Conservation (phyloP, 2,113 vertebrate genomes). For the Carettochelys insculpta region DNA sequence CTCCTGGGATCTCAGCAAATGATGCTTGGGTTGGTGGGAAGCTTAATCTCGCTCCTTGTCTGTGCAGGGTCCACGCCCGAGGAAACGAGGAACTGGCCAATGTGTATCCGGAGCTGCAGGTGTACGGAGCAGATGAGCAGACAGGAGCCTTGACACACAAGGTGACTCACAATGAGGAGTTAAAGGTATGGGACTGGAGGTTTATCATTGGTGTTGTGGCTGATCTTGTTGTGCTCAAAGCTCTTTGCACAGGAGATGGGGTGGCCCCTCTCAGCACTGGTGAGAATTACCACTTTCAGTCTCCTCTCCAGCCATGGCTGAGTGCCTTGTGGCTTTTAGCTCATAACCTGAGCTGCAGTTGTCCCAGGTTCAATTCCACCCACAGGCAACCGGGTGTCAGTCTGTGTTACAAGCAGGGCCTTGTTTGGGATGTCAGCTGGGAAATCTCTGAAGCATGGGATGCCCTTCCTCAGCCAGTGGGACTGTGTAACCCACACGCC, state of each 20-base stretch:
- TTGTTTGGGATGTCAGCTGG: no score
- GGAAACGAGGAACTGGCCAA: slow-evolving; percentile 79
- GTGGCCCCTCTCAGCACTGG: rapidly evolving
- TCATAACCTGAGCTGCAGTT: no score
- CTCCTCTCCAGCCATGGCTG: no score
- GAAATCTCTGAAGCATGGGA: no score
- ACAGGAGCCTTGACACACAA: slow-evolving; percentile 79
- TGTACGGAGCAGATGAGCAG: slow-evolving; percentile 81
- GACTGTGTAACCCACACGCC: no score
- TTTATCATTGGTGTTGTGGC: not conserved
- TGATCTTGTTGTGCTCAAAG: rapidly evolving
- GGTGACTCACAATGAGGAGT: slow-evolving; percentile 77
- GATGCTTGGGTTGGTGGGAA: not conserved
- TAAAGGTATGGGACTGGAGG: slow-evolving; percentile 72
- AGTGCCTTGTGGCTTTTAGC: no score
- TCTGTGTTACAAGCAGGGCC: no score
- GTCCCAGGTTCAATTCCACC: no score
- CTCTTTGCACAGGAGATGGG: rapidly evolving
- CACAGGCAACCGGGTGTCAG: no score
- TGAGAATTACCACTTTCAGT: no score
- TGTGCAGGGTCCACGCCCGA: slow-evolving; percentile 79
- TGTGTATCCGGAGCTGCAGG: slow-evolving; percentile 72
- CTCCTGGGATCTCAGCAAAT: not conserved
- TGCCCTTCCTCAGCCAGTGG: no score
- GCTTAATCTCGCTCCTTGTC: not conserved